Evolutionary conservation across 2,888 invertebrate genomes (phyloP).

Genomic region (Tetramorium bicarinatum): DNA sequence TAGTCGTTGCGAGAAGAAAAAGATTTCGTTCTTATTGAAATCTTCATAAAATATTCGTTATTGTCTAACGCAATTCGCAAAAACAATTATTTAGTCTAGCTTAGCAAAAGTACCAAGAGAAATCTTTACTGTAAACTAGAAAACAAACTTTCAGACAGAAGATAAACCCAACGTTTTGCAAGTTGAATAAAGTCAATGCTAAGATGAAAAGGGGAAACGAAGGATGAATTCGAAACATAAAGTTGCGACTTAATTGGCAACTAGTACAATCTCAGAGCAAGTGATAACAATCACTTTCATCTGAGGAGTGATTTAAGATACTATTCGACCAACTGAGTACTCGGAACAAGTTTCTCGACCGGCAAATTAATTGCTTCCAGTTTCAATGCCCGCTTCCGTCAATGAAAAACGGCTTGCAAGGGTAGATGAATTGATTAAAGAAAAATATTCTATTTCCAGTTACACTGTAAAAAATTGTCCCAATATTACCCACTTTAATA

Average conservation of each 20-base stretch:
- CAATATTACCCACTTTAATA: too few relatives aligned
- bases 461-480: background rate
- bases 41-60: background rate
- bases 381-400: background rate
- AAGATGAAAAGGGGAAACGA: background rate
- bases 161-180: slow-evolving; percentile 1
- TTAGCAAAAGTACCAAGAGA: background rate
- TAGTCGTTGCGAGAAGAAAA: background rate
- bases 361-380: background rate
- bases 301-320: background rate
- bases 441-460: background rate
- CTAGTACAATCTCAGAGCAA: slow-evolving; percentile 5
- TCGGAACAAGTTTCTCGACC: background rate
- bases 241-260: slow-evolving; percentile 9
- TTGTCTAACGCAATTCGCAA: background rate
- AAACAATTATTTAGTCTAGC: background rate
- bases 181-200: slow-evolving; percentile 5
- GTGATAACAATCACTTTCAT: slow-evolving; percentile 12
- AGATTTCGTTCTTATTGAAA: background rate
- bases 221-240: background rate
- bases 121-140: background rate
- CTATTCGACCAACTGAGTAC: background rate
- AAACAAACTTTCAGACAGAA: slow-evolving; percentile 1
- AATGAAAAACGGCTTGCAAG: background rate
- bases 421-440: background rate